Percentiles rank a stretch among this genome's conserved stretches.
phyloP scores from a whole-genome alignment of 2,797 vertebrate species.

The Siniperca obscura region DNA sequence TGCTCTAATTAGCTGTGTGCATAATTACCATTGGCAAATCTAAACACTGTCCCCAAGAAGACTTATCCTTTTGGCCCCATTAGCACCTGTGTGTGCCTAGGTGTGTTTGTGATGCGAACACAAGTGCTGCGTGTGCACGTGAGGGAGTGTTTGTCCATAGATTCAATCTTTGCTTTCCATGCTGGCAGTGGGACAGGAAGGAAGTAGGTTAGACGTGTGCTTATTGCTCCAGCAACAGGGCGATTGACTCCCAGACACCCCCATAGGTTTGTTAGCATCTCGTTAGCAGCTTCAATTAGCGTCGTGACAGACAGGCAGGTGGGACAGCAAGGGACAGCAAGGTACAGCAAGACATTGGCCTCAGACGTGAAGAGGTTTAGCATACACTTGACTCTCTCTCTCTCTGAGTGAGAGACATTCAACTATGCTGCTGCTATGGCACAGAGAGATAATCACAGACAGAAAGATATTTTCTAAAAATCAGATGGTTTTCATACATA shows the following conservation, averaged over 20 bases:
- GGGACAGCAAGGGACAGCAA: constrained; percentile 15
- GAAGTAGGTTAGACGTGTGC: constrained; percentile 44
- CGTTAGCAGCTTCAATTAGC: constrained; percentile 65
- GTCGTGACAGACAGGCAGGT: constrained; percentile 42
- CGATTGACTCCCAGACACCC: constrained; percentile 49
- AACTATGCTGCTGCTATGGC: neutral
- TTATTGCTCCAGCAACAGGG: constrained; percentile 52
- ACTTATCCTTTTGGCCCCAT: constrained; percentile 38
- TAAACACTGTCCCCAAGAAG: constrained; percentile 34
- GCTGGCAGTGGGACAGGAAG: constrained; percentile 37
- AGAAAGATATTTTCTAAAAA: neutral
- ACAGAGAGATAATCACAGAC: neutral
- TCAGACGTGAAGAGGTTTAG: constrained; percentile 34
- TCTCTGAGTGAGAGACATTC: neutral
- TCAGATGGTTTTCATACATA: neutral
- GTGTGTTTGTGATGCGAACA: constrained; percentile 8
- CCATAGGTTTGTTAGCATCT: constrained; percentile 59
- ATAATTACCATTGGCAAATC: constrained; percentile 48
- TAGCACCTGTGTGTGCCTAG: constrained; percentile 4
- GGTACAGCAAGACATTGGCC: constrained; percentile 6
- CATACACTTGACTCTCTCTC: neutral
- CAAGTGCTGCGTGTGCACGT: neutral
- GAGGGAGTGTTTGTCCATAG: constrained; percentile 5
- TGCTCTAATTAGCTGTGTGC: constrained; percentile 51
- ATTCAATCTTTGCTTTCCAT: constrained; percentile 30